phyloP scores from a whole-genome alignment of 2,797 vertebrate genomes.

The Notolepis coatsorum region DNA sequence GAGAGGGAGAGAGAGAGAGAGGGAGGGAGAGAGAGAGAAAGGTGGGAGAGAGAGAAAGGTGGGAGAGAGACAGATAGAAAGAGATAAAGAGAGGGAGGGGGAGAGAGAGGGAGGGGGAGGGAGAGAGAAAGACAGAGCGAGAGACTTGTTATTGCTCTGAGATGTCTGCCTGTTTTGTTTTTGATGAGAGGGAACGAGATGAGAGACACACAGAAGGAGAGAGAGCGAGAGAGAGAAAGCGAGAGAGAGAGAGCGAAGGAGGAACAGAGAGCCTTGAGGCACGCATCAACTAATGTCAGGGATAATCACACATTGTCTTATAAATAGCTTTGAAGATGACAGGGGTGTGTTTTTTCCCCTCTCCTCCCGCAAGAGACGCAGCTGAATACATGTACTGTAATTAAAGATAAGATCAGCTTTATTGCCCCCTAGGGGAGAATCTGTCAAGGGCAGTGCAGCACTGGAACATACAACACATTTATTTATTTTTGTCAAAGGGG shows the following conservation, averaged over 20 bases:
- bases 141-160: constrained; percentile 78
- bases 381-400: constrained; percentile 68
- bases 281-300: constrained; percentile 80
- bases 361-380: constrained; percentile 59
- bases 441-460: constrained; percentile 68
- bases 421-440: constrained; percentile 62
- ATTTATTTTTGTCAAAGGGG: no score
- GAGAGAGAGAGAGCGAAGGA: no score
- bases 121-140: constrained; percentile 22
- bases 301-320: constrained; percentile 82
- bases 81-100: constrained; percentile 51
- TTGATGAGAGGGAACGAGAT: constrained; percentile 39
- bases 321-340: constrained; percentile 80
- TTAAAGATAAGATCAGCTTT: constrained; percentile 78
- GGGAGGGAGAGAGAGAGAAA: constrained; percentile 46
- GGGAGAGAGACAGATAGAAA: constrained; percentile 46
- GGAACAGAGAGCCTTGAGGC: constrained; percentile 70
- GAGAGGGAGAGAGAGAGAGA: constrained; percentile 28
- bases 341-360: constrained; percentile 46
- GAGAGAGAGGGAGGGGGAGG: constrained; percentile 50
- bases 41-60: constrained; percentile 41
- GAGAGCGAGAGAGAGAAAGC: constrained; percentile 40
- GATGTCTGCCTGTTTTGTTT: constrained; percentile 75
- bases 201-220: constrained; percentile 29
- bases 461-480: constrained; percentile 18